These are phyloP conservation scores for Haliclona indistincta DNA, from an alignment of 37 sponge, comb jelly and placozoan genomes.

Conservation along the genomic window DNA sequence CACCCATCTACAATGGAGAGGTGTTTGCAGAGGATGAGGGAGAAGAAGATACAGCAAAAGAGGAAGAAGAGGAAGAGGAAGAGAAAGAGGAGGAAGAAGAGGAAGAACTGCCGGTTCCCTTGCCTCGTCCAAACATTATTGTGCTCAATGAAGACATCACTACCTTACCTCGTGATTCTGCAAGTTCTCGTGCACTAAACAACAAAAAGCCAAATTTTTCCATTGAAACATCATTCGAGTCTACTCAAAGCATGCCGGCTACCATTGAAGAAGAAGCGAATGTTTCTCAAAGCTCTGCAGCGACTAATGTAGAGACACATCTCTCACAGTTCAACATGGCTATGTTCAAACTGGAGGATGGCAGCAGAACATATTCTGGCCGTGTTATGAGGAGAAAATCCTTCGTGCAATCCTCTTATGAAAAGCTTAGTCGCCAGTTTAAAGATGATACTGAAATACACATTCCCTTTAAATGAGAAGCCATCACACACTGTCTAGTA, in stretches of 20 bases:
- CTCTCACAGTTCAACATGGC: slow-evolving; percentile 27
- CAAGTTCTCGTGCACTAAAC: too few species aligned
- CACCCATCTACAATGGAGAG: neutral
- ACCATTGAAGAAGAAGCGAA: neutral
- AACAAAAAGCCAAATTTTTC: neutral
- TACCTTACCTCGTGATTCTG: too few species aligned
- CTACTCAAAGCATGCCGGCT: slow-evolving; percentile 16
- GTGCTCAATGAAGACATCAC: too few species aligned
- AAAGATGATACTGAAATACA: neutral
- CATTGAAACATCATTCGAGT: slow-evolving; percentile 23
- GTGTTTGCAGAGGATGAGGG: neutral
- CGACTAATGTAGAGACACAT: slow-evolving; percentile 15
- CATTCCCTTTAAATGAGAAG: too few species aligned
- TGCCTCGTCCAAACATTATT: too few species aligned
- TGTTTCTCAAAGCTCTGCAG: too few species aligned
- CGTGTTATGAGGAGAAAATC: neutral
- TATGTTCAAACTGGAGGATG: slow-evolving; percentile 20
- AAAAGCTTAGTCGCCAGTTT: neutral
- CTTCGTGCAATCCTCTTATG: neutral
- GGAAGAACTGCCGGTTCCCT: neutral
- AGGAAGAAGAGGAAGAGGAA: neutral
- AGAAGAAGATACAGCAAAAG: neutral
- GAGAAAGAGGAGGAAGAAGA: neutral
- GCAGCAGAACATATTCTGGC: neutral
- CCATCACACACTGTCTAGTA: too few species aligned